Conservation (phyloP, 2,888 invertebrate species). For the Heliconius cydno region DNA sequence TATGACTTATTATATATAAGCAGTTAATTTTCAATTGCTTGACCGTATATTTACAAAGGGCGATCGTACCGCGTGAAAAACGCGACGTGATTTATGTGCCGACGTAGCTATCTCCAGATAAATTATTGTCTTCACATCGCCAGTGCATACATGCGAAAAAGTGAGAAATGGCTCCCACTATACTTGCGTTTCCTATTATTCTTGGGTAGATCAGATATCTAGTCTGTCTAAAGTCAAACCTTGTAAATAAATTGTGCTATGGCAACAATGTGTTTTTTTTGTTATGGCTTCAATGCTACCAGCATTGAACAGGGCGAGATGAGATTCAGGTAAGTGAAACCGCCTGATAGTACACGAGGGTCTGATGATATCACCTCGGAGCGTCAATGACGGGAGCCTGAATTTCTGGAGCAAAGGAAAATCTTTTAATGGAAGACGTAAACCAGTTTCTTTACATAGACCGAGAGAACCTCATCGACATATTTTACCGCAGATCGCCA, state of each 20-base stretch:
- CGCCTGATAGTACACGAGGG: too few species aligned
- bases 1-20: neutral
- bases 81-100: slow-evolving; percentile 72
- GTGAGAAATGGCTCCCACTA: slow-evolving; percentile 59
- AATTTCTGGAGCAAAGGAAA: too few species aligned
- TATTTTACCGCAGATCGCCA: too few species aligned
- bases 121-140: slow-evolving; percentile 66
- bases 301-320: too few species aligned
- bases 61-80: slow-evolving; percentile 66
- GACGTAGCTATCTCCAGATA: slow-evolving; percentile 71
- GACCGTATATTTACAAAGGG: slow-evolving; percentile 50
- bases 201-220: slow-evolving; percentile 19
- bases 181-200: slow-evolving; percentile 37
- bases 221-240: neutral
- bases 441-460: too few species aligned
- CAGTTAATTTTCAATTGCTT: slow-evolving; percentile 31
- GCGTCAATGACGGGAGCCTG: too few species aligned
- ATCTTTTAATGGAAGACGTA: too few species aligned
- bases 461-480: too few species aligned
- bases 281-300: neutral
- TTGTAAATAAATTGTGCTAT: neutral
- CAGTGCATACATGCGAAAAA: slow-evolving; percentile 68
- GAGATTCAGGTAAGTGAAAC: too few species aligned
- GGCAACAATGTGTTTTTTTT: neutral
- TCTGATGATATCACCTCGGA: too few species aligned